These are phyloP conservation scores for Metaphire vulgaris DNA, from an alignment of 1,140 invertebrate genomes.

Conservation along the genomic window DNA sequence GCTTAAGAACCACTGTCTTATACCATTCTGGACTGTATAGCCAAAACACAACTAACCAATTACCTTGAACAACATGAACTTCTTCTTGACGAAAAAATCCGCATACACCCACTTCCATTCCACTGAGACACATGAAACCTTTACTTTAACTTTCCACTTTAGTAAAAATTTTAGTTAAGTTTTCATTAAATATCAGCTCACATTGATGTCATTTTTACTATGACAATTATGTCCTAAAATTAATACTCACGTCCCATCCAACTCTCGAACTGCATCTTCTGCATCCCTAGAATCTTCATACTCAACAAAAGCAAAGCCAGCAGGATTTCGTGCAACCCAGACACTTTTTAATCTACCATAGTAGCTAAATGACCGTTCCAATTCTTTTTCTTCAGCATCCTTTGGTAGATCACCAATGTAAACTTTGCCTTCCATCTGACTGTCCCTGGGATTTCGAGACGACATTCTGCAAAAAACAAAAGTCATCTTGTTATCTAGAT, in stretches of 20 bases:
- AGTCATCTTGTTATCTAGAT: not conserved
- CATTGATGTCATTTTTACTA: no score
- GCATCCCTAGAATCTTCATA: constrained; percentile 91
- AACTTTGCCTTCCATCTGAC: constrained; percentile 74
- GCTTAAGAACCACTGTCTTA: no score
- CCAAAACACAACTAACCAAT: no score
- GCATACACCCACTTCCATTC: no score
- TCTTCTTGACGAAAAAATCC: no score
- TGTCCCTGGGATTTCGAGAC: constrained; percentile 18
- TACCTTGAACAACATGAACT: no score
- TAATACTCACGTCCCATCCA: constrained; percentile 68
- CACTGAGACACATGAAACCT: no score
- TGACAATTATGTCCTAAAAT: no score
- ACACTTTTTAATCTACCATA: constrained; percentile 89
- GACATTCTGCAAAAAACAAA: constrained; percentile 17
- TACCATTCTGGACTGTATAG: no score
- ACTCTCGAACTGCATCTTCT: constrained; percentile 80
- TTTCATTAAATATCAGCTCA: no score
- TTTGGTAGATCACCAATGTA: constrained; percentile 83
- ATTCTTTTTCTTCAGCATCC: constrained; percentile 50
- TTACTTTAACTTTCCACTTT: no score
- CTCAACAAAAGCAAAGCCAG: constrained; percentile 90
- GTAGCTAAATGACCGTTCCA: constrained; percentile 74
- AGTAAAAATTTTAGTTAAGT: no score
- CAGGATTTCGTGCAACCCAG: constrained; percentile 80